Evolutionary conservation across 2,888 invertebrate species (phyloP).

Genomic region (Drosophila nr. medialis): DNA sequence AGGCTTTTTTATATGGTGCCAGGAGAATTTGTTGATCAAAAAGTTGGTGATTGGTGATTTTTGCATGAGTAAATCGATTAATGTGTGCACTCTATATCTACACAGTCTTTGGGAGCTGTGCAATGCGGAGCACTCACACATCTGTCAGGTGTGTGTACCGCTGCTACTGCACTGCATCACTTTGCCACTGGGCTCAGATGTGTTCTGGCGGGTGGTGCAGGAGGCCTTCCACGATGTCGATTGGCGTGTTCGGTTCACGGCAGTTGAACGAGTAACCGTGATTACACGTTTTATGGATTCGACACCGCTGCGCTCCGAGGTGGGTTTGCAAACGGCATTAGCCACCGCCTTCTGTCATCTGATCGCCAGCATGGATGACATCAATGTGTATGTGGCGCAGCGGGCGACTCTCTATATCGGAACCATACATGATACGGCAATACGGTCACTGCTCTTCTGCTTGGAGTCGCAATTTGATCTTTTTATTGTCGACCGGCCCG

Average conservation of each 20-base stretch:
- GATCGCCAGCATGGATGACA: conserved; percentile 97
- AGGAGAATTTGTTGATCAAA: conserved; percentile 96
- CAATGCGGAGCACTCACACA: conserved; percentile 96
- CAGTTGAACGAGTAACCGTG: conserved; percentile 97
- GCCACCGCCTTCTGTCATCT: conserved; percentile 99
- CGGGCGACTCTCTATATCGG: conserved; percentile 96
- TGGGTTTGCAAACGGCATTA: conserved; percentile 94
- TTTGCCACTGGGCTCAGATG: conserved; percentile 96
- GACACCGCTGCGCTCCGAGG: conserved; percentile 92
- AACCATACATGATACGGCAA: conserved; percentile 95
- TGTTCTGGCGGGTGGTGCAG: conserved; percentile 97
- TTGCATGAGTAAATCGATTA: neutral
- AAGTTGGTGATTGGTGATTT: conserved; percentile 87
- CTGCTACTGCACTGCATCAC: conserved; percentile 97
- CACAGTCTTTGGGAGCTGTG: conserved; percentile 95
- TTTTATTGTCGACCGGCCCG: conserved; percentile 97
- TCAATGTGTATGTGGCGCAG: conserved; percentile 97
- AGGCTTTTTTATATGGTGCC: conserved; percentile 97
- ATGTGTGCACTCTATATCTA: neutral
- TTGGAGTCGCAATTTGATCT: conserved; percentile 99
- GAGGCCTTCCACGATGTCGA: conserved; percentile 96
- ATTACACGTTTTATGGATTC: conserved; percentile 97
- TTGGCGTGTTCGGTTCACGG: conserved; percentile 95
- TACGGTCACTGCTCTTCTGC: conserved; percentile 95
- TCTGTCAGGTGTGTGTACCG: conserved; percentile 96